Percentiles rank a stretch among this genome's conserved stretches.
These are phyloP conservation scores for Ambastaia sidthimunki DNA, from an alignment of 2,797 vertebrate genomes.

Conservation along the genomic window DNA sequence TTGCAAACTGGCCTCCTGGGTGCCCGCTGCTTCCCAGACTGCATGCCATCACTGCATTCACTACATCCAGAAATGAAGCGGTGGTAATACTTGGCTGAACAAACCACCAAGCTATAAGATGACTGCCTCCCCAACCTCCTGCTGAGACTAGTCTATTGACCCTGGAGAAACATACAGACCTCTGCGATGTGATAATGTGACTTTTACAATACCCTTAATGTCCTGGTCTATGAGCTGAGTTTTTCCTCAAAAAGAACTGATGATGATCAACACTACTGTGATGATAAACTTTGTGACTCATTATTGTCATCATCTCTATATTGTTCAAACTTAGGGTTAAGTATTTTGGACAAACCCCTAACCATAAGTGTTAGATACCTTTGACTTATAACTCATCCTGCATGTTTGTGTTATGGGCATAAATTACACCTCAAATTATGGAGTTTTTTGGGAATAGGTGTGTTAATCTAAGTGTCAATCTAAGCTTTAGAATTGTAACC, in stretches of 20 bases:
- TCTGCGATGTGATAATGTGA: conserved; percentile 57
- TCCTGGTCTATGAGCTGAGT: conserved; percentile 20
- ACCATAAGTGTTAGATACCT: neutral
- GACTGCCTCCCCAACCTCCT: conserved; percentile 37
- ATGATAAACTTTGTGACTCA: too few species aligned
- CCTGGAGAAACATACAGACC: conserved; percentile 60
- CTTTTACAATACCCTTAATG: conserved; percentile 71
- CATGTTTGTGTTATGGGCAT: neutral
- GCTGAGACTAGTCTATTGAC: conserved; percentile 59
- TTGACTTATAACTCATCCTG: neutral
- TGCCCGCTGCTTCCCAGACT: conserved; percentile 21
- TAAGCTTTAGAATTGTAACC: too few species aligned
- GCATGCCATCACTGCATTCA: conserved; percentile 26
- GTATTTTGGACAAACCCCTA: too few species aligned
- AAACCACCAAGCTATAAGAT: conserved; percentile 23
- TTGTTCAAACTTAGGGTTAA: too few species aligned
- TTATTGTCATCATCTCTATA: too few species aligned
- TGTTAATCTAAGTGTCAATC: too few species aligned
- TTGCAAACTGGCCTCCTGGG: conserved; percentile 1
- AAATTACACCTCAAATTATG: neutral
- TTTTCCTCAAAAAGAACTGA: conserved; percentile 42
- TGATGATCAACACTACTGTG: neutral
- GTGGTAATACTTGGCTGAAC: conserved; percentile 71
- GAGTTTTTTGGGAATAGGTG: too few species aligned
- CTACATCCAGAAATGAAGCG: conserved; percentile 62